phyloP scores from a whole-genome alignment of 2,113 vertebrate genomes.

The Alligator mississippiensis region DNA sequence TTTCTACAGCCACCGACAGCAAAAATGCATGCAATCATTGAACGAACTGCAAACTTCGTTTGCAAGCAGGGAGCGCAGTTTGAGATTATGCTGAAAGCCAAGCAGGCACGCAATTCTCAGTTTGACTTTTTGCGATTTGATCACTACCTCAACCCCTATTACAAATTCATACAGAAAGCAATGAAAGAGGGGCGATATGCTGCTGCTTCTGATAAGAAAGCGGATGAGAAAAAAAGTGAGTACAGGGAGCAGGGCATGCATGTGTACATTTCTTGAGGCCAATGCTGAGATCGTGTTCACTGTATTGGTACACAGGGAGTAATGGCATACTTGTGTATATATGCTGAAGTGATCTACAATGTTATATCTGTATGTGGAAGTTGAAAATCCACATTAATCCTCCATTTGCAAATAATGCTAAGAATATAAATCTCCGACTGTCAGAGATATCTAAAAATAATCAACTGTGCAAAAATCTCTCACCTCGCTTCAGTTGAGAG shows the following conservation, averaged over 20 bases:
- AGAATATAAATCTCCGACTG: neutral
- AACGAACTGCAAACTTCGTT: constrained; percentile 96
- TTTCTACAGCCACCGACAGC: constrained; percentile 90
- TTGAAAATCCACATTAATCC: neutral
- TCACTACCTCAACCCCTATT: constrained; percentile 99
- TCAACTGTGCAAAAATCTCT: neutral
- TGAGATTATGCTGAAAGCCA: constrained; percentile 98
- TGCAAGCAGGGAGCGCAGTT: constrained; percentile 97
- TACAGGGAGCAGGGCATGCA: neutral
- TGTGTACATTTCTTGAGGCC: too few species aligned
- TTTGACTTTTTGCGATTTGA: constrained; percentile 98
- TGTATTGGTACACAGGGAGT: neutral
- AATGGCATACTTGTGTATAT: neutral
- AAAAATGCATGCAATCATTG: constrained; percentile 98
- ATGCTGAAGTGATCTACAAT: neutral
- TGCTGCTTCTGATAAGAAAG: constrained; percentile 75
- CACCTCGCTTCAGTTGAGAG: neutral
- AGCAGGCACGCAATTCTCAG: constrained; percentile 95
- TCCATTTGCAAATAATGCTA: neutral
- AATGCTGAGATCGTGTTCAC: neutral
- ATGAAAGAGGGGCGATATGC: constrained; percentile 97
- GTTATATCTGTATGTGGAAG: neutral
- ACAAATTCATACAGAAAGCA: constrained; percentile 94
- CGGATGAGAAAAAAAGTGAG: constrained; percentile 84
- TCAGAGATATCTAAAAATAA: neutral